Evolutionary conservation across 2,888 invertebrate species (phyloP), one percentile per base, ranked within the genome.

Genomic region (Conchocele bisecta): DNA sequence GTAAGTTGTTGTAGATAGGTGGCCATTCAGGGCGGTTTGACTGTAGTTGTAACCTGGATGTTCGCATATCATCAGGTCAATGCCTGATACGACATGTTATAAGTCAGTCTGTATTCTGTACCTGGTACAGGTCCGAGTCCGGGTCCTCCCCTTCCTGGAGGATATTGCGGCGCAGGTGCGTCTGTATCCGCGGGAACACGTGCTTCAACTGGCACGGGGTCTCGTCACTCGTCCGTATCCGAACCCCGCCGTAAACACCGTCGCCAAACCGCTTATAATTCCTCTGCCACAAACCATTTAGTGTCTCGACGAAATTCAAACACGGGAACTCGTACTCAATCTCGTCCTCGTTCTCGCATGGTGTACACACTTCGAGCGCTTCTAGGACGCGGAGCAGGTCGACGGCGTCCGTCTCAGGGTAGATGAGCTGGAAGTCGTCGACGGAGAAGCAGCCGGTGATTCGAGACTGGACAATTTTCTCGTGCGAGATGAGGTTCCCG

Each of bases 311-410:
- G 75, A 94, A 92, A 74, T 92, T 92, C 86, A 95, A 94, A 83
- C 94, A 94, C 0, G 95, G 95, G 86, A 95, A 95, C 91, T 95
- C 95, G 88, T 94, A 95, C 84, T 95, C 95, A 15, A 94, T 91
- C 83, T 95, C 95, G 2, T 94, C 94, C 66, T 94, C 94, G 33
- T 94, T 93, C 82, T 95, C 94, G 89, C 94, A 94, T 93, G 94
- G 90, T 64, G 94, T 93, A 86, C 95, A 95, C 51, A 95, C 90
- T 86, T 94, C 94, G 65, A 95, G 92, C 6, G 95, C 94, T 90
- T 95, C 94, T 48, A 96, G 90, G 11, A 93, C 89, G 60, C 94
- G 94, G 50, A 95, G 91, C 81, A 95, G 93, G 83, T 94, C 94
- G 61, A 93, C 90, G 4, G 95, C 94, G 83, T 95, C 95, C 67